A percentile compares a stretch with the other conserved stretches of the same genome.
Evolutionary conservation across 2,113 vertebrate genomes (phyloP).

Genomic region (Apodemus speciosus): DNA sequence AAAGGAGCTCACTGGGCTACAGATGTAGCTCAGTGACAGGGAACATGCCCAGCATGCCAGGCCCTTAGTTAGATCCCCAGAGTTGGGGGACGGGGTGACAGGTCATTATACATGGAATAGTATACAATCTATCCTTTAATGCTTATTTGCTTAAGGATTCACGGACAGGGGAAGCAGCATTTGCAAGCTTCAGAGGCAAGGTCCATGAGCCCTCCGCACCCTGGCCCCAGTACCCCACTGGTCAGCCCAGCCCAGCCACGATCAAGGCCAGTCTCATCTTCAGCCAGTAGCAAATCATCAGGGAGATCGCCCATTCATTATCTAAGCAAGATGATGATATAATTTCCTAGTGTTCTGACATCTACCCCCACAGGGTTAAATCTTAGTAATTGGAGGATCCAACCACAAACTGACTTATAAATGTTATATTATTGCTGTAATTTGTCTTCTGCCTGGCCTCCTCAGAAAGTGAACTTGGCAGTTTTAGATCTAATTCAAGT

Average conservation of each 20-base stretch:
- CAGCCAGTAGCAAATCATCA: neutral
- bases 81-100: too few relatives aligned
- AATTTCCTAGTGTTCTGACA: neutral
- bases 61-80: neutral
- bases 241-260: neutral
- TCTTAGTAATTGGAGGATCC: neutral
- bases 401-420: neutral
- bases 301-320: neutral
- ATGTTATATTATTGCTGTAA: neutral
- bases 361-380: neutral
- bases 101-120: neutral
- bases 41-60: neutral
- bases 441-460: neutral
- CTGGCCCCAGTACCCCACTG: neutral
- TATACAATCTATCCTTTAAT: neutral
- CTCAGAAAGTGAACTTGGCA: neutral
- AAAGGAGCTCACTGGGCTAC: neutral
- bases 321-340: neutral
- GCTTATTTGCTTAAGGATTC: neutral
- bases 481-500: neutral
- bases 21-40: neutral
- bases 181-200: neutral
- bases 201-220: neutral
- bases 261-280: neutral
- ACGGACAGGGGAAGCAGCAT: neutral